Base-by-base conservation (phyloP, 2,113 vertebrate genomes). In the Anoura caudifer region DNA sequence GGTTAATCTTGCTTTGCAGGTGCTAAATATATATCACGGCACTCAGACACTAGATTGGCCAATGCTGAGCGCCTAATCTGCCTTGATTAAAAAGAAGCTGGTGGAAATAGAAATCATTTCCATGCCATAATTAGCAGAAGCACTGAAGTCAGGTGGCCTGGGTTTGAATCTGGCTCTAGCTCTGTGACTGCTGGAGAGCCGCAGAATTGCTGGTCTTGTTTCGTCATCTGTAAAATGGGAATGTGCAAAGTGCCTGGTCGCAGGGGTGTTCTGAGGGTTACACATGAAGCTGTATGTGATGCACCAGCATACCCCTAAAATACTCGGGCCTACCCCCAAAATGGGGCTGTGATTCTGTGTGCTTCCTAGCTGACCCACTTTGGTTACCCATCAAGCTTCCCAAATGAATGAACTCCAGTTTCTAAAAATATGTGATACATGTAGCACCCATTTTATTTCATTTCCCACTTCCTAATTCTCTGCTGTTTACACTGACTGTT, bases 271-370 rank as follows among this genome's bases (percentile, higher is more conserved):
- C 17, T 4, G 83, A 41, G 22, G 65, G 24, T 8, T 3, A 22
- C 10, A 2, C 1, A 4, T 52, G 33, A 38, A 9, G 54, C 16
- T 5, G 7, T 1, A 2, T 2, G 24, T 0, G 1, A 13, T 28
- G 22, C 0, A 0, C n/a, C 6, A 16, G 43, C 61, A 22, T 43
- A 19, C n/a, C n/a, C n/a, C n/a, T n/a, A n/a, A n/a, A n/a, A n/a
- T 17, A 56, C 31, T 17, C 61, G 52, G 22, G 52, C 63, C 28
- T 28, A 3, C 41, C 31, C 47, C 33, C 4, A 5, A 12, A 4
- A 19, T 0, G 31, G 26, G 19, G 31, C 70, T 76, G 14, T 33
- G 52, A 1, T 63, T 19, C 7, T 43, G 11, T 43, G 2, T 43
- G 50, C 50, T 84, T 76, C n/a, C 13, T 67, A 24, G 7, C 16